Percentiles rank a stretch among this genome's conserved stretches.
phyloP scores from a whole-genome alignment of 2,797 vertebrate species.

The Gymnothorax javanicus region DNA sequence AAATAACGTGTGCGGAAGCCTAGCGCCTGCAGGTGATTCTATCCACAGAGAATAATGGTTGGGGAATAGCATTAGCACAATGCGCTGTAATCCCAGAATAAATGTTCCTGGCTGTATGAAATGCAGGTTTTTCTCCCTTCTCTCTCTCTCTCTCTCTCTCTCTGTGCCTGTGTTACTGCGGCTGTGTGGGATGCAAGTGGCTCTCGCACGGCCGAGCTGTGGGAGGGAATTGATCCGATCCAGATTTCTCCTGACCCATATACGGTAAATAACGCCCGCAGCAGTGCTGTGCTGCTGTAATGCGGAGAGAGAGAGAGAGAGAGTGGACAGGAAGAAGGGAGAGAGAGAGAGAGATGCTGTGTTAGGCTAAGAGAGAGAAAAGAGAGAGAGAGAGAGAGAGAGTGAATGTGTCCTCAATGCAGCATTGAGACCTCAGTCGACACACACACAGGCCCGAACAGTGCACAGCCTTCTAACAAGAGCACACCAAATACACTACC shows the following conservation, averaged over 20 bases:
- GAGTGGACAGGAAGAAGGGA: too few relatives aligned
- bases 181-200: background rate
- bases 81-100: constrained; percentile 1
- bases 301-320: too few relatives aligned
- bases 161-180: background rate
- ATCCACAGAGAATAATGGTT: background rate
- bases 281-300: constrained; percentile 35
- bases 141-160: background rate
- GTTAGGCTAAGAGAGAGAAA: too few relatives aligned
- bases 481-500: background rate
- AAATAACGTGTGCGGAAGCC: background rate
- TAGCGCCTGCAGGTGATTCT: background rate
- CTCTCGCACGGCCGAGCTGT: constrained; percentile 17
- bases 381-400: too few relatives aligned
- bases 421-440: background rate
- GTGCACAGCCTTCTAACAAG: background rate
- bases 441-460: background rate
- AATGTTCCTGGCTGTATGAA: background rate
- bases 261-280: constrained; percentile 39
- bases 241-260: constrained; percentile 56
- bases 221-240: constrained; percentile 43
- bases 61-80: background rate
- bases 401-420: background rate
- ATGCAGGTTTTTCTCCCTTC: background rate
- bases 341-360: background rate